Percentiles rank a stretch among this genome's conserved stretches.
Conservation (phyloP, 2,888 invertebrate genomes). For the Patella caerulea region DNA sequence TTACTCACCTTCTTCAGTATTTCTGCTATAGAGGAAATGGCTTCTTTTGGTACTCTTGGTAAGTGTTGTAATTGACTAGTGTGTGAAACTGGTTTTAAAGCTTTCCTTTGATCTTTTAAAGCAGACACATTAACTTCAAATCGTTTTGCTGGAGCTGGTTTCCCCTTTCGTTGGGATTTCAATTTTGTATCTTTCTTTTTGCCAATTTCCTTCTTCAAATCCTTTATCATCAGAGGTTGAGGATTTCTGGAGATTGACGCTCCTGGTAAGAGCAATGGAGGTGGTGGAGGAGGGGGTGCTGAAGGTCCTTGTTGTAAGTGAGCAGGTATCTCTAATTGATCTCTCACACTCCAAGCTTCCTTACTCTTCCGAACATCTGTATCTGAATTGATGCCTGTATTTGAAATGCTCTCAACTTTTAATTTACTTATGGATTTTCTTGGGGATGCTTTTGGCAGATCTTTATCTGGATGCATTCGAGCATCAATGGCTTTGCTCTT, state of each 20-base stretch:
- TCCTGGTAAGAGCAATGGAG: conserved; percentile 11
- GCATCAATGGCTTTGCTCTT: neutral
- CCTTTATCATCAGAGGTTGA: neutral
- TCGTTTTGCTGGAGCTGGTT: conserved; percentile 17
- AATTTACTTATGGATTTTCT: neutral
- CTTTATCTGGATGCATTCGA: neutral
- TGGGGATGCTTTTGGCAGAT: neutral
- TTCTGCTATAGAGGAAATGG: conserved; percentile 54
- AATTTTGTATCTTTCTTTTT: conserved; percentile 12
- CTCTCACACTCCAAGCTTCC: neutral
- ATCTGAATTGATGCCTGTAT: neutral
- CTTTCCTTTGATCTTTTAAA: conserved; percentile 50
- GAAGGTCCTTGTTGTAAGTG: conserved; percentile 24
- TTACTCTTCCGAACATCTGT: neutral
- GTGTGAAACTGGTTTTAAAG: conserved; percentile 55
- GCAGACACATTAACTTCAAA: conserved; percentile 53
- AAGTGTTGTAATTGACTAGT: conserved; percentile 53
- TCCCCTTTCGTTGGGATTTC: conserved; percentile 14
- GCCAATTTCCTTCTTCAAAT: neutral
- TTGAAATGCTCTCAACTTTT: neutral
- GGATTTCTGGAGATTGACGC: neutral
- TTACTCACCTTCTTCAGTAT: conserved; percentile 62
- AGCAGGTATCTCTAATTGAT: conserved; percentile 12
- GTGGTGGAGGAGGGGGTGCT: conserved; percentile 42
- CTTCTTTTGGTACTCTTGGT: conserved; percentile 43